Conservation (phyloP, 2,888 invertebrate species). For the Xylota sylvarum region DNA sequence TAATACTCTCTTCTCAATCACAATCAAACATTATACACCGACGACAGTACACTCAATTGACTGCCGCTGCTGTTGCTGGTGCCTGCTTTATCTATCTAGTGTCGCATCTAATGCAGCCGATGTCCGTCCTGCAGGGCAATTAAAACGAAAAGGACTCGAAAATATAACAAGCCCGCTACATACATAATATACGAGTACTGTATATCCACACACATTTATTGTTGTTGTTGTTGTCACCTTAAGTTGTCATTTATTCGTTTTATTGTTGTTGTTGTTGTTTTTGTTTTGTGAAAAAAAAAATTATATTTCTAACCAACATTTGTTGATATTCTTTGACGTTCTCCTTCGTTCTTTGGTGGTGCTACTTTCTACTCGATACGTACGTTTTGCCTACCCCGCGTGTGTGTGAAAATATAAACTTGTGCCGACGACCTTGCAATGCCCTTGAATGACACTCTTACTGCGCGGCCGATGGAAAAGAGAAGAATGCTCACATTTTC, state of each 20-base stretch:
- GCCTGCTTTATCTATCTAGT: slow-evolving; percentile 16
- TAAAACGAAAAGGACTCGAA: slow-evolving; percentile 12
- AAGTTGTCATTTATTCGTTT: background rate
- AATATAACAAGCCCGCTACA: slow-evolving; percentile 2
- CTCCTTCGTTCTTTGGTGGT: slow-evolving; percentile 25
- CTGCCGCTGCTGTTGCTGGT: slow-evolving; percentile 22
- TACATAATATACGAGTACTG: slow-evolving; percentile 14
- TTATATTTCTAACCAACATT: slow-evolving; percentile 26
- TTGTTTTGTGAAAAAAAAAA: slow-evolving; percentile 5
- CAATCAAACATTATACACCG: slow-evolving; percentile 30
- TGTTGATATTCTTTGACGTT: slow-evolving; percentile 46
- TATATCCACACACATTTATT: background rate
- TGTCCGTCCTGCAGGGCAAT: slow-evolving; percentile 28
- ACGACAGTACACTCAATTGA: slow-evolving; percentile 30
- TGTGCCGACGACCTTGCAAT: slow-evolving; percentile 83
- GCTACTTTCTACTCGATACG: slow-evolving; percentile 22
- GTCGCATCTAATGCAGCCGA: slow-evolving; percentile 43
- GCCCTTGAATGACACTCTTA: slow-evolving; percentile 85
- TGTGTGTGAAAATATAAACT: slow-evolving; percentile 75
- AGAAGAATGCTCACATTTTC: slow-evolving; percentile 69
- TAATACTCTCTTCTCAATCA: slow-evolving; percentile 42
- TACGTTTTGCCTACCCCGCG: slow-evolving; percentile 54
- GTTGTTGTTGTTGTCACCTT: slow-evolving; percentile 17
- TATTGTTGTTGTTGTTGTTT: background rate
- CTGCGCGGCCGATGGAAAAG: slow-evolving; percentile 80